Base-by-base conservation (phyloP, 2,888 invertebrate species). In the Anaspis maculata region DNA sequence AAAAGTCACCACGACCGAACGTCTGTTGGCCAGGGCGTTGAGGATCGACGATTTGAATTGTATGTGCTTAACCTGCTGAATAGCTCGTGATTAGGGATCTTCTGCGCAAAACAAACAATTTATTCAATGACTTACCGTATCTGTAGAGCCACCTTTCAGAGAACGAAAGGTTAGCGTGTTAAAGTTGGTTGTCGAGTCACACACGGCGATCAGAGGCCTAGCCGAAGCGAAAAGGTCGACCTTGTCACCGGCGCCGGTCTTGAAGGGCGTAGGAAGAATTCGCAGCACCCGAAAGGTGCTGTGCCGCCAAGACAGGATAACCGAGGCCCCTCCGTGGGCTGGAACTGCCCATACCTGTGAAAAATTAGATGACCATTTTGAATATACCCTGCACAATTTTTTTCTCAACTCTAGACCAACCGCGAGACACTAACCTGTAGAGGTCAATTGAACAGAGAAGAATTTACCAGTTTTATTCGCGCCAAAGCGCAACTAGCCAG, bases 291-390 rank as follows among this genome's bases (percentile, higher is more conserved):
- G 75, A 28, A 95, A 88, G 42, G 83, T 79, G 31, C 94, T 92
- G 65, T 95, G 92, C 30, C 92, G 75, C 82, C 94, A 90, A 2
- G 95, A 94, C 38, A 97, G 67, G 14, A 96, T 86, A 67, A 96
- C 96, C 39, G 86, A 83, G 2, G 95, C 96, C 61, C 96, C 95
- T 13, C 96, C 95, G 50, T 80, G 85, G 5, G 86, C 84, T 10
- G 83, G 80, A 41, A 91, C 76, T 32, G 84, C 73, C 90, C 90
- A 91, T 25, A 88, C 82, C 79, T 89, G 66, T 23, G 29, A 31
- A 29, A 34, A 42, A 19, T 9, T 6, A 19, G 5, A 19, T 6
- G 9, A 19, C 19, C 19, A 19, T n/a, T n/a, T n/a, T n/a, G n/a
- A n/a, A n/a, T n/a, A n/a, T n/a, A n/a, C n/a, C n/a, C n/a, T n/a